phyloP scores from a whole-genome alignment of 2,113 vertebrate genomes.

The Tauraco erythrolophus region DNA sequence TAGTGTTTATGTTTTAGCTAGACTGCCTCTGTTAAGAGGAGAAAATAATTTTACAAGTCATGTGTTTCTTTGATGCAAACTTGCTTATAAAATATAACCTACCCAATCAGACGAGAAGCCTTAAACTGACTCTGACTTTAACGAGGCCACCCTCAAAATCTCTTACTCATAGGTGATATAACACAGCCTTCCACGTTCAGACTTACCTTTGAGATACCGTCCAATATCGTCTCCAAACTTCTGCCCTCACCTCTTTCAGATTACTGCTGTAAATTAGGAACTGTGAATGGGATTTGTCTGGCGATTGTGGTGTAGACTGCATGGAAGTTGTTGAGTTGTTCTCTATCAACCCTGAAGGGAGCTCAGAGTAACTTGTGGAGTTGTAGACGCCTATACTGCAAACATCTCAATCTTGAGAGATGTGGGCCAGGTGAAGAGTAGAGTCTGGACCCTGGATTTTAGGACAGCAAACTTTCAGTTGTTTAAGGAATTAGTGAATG shows the following conservation, averaged over 20 bases:
- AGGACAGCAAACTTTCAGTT: background rate
- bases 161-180: too few species aligned
- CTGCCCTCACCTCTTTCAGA: background rate
- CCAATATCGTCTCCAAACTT: background rate
- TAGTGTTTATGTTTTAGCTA: background rate
- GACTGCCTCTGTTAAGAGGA: background rate
- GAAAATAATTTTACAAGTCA: background rate
- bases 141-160: background rate
- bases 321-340: background rate
- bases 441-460: background rate
- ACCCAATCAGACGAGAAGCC: background rate
- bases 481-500: background rate
- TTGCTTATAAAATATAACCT: background rate
- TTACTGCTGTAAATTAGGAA: background rate
- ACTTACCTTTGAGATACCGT: background rate
- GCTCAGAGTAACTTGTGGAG: background rate
- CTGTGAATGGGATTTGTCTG: background rate
- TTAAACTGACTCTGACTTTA: background rate
- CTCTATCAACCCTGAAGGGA: background rate
- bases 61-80: background rate
- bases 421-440: background rate
- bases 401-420: background rate
- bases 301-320: background rate
- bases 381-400: accelerated
- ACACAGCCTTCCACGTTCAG: background rate